Evolutionary conservation across 2,888 invertebrate genomes (phyloP), one percentile per base, ranked within the genome.

Genomic region (Papilio protenor): DNA sequence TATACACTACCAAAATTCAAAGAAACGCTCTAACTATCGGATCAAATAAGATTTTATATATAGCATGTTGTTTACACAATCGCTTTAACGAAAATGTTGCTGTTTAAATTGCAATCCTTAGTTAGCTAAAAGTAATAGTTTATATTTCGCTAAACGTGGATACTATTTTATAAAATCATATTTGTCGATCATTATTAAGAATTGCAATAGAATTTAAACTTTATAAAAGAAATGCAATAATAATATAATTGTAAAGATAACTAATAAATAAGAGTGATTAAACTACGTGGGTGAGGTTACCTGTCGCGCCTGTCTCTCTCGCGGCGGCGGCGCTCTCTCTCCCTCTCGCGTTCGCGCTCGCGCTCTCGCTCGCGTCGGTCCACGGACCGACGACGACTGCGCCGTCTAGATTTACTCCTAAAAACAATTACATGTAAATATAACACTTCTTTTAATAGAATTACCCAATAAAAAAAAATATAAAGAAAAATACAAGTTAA

Each of bases 381-480:
- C 73, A 92, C 81, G 16, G 95, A 95, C 45, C 94, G 86, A 70
- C 95, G 93, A 45, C 92, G 94, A 81, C 92, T 91, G 75, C 94
- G 92, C 23, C 92, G 91, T 10, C 93, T 91, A 8, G 94, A 94
- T 83, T 93, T 93, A 81, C 94, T 94, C 81, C 94, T 93, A 78
- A 78, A 73, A 73, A 66, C 18, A 27, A 73, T 33, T 16, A 57
- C n/a, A 55, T 71, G 14, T 45, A 45, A 10, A 47, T 52, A 45
- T 16, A 66, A 61, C 61, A 21, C 8, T 40, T 8, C 6, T 40
- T 6, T 40, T 40, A 40, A 40, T 8, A 40, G 1, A 40, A 40
- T 40, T 40, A 8, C 6, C 8, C 8, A 40, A 40, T 40, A 8
- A 40, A 40, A 40, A 40, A 8, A 40, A 40, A 40, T 8, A 40